Conservation (phyloP, 2,797 vertebrate genomes). For the Microctenopoma lineatum region DNA sequence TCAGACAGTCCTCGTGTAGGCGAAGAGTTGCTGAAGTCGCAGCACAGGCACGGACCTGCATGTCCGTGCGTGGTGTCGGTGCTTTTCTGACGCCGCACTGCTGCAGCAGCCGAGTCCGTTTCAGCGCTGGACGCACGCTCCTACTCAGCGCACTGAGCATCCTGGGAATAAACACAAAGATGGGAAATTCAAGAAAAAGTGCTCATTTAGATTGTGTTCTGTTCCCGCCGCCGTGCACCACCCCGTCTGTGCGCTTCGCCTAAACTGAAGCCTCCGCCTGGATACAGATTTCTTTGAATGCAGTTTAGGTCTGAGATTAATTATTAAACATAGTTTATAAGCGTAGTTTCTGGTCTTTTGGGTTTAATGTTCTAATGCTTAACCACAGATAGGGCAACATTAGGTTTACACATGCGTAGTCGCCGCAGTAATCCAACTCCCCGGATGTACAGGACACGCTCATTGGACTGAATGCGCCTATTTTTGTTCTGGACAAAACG, state of each 20-base stretch:
- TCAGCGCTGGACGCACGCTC: not conserved
- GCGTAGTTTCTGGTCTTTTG: accelerated
- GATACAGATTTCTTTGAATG: accelerated
- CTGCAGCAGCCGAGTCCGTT: not conserved
- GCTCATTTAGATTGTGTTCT: too few relatives aligned
- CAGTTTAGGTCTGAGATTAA: not conserved
- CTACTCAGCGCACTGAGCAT: slow-evolving; percentile 29
- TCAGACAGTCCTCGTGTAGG: slow-evolving; percentile 66
- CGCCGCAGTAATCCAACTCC: not conserved
- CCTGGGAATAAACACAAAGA: not conserved
- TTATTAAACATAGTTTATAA: slow-evolving; percentile 21
- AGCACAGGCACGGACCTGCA: slow-evolving; percentile 21
- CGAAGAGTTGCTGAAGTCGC: slow-evolving; percentile 37
- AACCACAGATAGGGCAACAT: too few relatives aligned
- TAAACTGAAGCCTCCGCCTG: not conserved
- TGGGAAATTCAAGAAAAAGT: too few relatives aligned
- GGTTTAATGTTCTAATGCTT: too few relatives aligned
- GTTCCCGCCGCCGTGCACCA: too few relatives aligned
- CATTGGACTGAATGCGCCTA: not conserved
- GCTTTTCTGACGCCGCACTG: not conserved
- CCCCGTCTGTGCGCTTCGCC: not conserved
- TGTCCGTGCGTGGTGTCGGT: slow-evolving; percentile 6
- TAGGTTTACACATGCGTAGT: not conserved
- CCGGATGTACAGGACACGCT: not conserved
- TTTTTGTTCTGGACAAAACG: too few relatives aligned